Evolutionary conservation across 2,888 invertebrate species (phyloP).

Genomic region (Calliphora vomitoria): DNA sequence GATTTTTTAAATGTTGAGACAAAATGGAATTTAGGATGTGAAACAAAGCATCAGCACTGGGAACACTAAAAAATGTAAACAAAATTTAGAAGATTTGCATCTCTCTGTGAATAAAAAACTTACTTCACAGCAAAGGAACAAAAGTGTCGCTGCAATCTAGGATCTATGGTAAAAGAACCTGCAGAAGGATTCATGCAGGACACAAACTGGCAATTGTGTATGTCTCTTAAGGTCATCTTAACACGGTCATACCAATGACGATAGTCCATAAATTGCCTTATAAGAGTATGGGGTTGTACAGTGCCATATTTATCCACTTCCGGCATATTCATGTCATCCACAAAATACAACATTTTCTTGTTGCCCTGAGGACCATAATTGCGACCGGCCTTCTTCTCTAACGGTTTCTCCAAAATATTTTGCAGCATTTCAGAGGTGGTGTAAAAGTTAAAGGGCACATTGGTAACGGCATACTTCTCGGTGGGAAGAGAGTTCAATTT

Average conservation of each 20-base stretch:
- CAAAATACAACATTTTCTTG: constrained; percentile 95
- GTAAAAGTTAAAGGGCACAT: constrained; percentile 97
- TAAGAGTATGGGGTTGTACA: constrained; percentile 97
- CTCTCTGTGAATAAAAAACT: constrained; percentile 55
- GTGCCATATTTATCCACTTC: constrained; percentile 97
- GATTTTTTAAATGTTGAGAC: constrained; percentile 89
- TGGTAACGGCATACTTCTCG: constrained; percentile 92
- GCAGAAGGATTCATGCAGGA: constrained; percentile 99
- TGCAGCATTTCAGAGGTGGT: constrained; percentile 97
- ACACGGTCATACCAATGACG: constrained; percentile 97
- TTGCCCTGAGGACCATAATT: constrained; percentile 97
- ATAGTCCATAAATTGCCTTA: constrained; percentile 97
- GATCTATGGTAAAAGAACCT: constrained; percentile 96
- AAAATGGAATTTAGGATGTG: constrained; percentile 95
- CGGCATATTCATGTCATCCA: constrained; percentile 99
- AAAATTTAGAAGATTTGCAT: background rate
- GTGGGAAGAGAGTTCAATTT: constrained; percentile 89
- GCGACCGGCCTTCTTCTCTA: constrained; percentile 97
- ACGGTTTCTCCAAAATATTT: constrained; percentile 93
- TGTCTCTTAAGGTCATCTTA: constrained; percentile 94
- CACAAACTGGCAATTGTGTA: constrained; percentile 96
- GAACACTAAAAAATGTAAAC: constrained; percentile 88
- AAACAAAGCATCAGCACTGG: constrained; percentile 91
- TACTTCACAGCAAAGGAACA: constrained; percentile 94
- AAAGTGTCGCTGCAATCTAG: constrained; percentile 94